phyloP scores from a whole-genome alignment of 2,797 vertebrate species.

The Gallirallus australis region DNA sequence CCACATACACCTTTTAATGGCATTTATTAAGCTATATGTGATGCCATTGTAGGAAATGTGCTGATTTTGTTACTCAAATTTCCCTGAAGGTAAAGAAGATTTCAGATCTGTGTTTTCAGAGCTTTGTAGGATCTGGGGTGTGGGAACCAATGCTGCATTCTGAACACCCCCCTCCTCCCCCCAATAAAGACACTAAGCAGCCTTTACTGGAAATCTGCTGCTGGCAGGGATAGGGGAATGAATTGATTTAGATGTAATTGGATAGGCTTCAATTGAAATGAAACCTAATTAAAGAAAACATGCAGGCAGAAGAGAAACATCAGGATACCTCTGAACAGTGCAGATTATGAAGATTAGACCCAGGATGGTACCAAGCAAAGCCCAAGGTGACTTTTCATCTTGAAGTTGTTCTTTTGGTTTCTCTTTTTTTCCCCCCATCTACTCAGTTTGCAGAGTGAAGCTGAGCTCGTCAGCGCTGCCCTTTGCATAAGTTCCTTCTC shows the following conservation, averaged over 20 bases:
- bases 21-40: not conserved
- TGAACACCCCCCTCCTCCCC: not conserved
- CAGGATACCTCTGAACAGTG: not conserved
- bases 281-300: constrained; percentile 8
- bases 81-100: not conserved
- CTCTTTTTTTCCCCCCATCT: not conserved
- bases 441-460: not conserved
- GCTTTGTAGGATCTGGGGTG: not conserved
- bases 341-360: not conserved
- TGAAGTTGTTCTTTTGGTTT: not conserved
- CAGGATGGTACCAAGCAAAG: not conserved
- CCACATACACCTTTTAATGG: not conserved
- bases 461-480: not conserved
- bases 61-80: not conserved
- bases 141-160: not conserved
- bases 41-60: not conserved
- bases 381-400: constrained; percentile 1
- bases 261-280: not conserved
- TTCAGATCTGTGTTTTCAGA: not conserved
- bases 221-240: not conserved
- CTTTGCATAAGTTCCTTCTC: not conserved
- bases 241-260: constrained; percentile 36
- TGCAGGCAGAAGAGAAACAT: not conserved
- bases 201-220: constrained; percentile 14
- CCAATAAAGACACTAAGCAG: not conserved